Conservation (phyloP, 2,888 invertebrate genomes). For the Chaitophorus viminalis region DNA sequence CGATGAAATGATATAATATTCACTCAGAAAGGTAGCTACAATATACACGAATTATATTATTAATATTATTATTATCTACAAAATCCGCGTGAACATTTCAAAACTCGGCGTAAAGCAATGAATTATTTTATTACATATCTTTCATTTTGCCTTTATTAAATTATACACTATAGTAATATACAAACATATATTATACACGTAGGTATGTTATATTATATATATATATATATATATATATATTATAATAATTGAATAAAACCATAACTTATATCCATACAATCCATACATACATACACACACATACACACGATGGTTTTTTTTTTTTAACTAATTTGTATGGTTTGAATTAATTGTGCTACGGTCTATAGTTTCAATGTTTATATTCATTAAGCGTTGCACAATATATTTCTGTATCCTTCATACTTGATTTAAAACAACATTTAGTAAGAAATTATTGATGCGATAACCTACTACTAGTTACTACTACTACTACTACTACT, state of each 20-base stretch:
- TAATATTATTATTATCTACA: not conserved
- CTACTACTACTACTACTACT: not conserved
- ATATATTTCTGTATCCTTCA: constrained; percentile 43
- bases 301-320: not conserved
- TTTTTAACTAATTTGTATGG: constrained; percentile 32
- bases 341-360: constrained; percentile 37
- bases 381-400: constrained; percentile 43
- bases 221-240: too few species aligned
- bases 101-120: not conserved
- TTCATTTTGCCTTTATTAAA: constrained; percentile 9
- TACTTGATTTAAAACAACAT: constrained; percentile 50
- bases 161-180: not conserved
- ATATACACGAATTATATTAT: not conserved
- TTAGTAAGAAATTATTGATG: constrained; percentile 52
- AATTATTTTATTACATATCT: not conserved
- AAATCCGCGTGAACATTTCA: constrained; percentile 30
- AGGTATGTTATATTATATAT: too few species aligned
- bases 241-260: too few species aligned
- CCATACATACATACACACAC: not conserved
- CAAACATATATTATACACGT: too few species aligned
- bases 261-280: too few species aligned
- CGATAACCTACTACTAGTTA: not conserved
- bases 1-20: too few species aligned
- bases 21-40: too few species aligned
- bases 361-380: constrained; percentile 34